A percentile compares a stretch with the other conserved stretches of the same genome.
phyloP scores from a whole-genome alignment of 1,140 invertebrate genomes.

The Helicoverpa armigera region DNA sequence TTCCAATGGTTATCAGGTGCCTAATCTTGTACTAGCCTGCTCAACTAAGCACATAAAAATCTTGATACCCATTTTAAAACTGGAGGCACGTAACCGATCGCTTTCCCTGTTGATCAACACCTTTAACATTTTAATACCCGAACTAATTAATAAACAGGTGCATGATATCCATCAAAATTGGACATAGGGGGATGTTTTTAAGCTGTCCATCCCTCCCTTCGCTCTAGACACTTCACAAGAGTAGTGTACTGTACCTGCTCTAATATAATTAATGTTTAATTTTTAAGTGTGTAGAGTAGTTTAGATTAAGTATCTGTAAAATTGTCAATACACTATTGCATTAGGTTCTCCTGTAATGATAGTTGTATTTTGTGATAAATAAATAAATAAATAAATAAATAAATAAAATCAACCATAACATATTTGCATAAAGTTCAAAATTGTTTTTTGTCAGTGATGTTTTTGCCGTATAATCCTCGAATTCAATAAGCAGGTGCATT shows the following conservation, averaged over 20 bases:
- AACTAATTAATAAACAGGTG: slow-evolving; percentile 33
- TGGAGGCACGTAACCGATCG: not conserved
- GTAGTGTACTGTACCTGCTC: too few species aligned
- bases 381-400: too few species aligned
- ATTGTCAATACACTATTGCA: too few species aligned
- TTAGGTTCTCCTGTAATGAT: too few species aligned
- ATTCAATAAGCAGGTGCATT: slow-evolving; percentile 31
- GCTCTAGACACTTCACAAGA: too few species aligned
- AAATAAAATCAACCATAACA: not conserved
- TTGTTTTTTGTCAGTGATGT: not conserved
- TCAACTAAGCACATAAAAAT: not conserved
- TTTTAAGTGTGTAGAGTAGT: too few species aligned
- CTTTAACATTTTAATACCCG: slow-evolving; percentile 6
- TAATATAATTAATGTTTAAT: too few species aligned
- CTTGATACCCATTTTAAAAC: not conserved
- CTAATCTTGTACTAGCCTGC: too few species aligned
- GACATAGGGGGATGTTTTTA: slow-evolving; percentile 11
- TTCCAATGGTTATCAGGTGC: too few species aligned
- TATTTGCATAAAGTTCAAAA: not conserved
- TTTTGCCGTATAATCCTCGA: not conserved
- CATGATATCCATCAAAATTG: slow-evolving; percentile 26
- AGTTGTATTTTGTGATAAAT: too few species aligned
- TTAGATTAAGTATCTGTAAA: too few species aligned
- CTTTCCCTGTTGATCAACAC: not conserved
- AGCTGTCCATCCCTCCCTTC: not conserved